Evolutionary conservation across 2,888 invertebrate species (phyloP).

Genomic region (Quadroppia sp.): DNA sequence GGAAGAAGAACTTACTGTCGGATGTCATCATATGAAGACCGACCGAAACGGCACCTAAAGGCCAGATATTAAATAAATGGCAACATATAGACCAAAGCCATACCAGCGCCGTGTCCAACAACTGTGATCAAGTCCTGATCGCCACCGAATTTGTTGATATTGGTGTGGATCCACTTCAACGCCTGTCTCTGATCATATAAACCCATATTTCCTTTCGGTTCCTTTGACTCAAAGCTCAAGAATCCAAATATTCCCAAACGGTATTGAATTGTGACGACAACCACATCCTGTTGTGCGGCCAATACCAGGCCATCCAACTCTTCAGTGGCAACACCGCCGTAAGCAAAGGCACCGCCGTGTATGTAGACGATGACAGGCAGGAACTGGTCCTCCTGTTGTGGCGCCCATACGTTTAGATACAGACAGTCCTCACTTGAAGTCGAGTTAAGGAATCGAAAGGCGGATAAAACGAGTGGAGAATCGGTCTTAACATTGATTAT

Average conservation of each 20-base stretch:
- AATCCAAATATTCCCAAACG: slow-evolving; percentile 77
- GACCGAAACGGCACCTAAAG: slow-evolving; percentile 5
- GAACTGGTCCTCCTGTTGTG: not conserved
- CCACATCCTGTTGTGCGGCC: slow-evolving; percentile 81
- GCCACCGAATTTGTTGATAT: slow-evolving; percentile 24
- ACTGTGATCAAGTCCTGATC: slow-evolving; percentile 37
- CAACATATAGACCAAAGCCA: not conserved
- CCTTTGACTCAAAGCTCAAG: not conserved
- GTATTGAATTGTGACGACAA: slow-evolving; percentile 89
- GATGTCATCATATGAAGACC: slow-evolving; percentile 33
- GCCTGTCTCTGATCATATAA: slow-evolving; percentile 36
- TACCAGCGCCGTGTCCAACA: slow-evolving; percentile 22
- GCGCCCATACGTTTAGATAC: slow-evolving; percentile 21
- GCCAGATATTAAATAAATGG: not conserved
- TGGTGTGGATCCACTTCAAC: slow-evolving; percentile 34
- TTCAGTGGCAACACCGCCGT: slow-evolving; percentile 76
- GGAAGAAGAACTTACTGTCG: slow-evolving; percentile 22
- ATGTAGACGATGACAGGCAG: slow-evolving; percentile 86
- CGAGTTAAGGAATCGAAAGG: slow-evolving; percentile 24
- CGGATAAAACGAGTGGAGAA: slow-evolving; percentile 33
- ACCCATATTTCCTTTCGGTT: slow-evolving; percentile 37
- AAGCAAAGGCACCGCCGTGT: slow-evolving; percentile 86
- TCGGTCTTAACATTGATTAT: slow-evolving; percentile 44
- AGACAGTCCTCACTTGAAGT: slow-evolving; percentile 33
- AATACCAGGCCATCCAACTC: slow-evolving; percentile 77